These are phyloP conservation scores for Pseudomyrmex concolor DNA, from an alignment of 1,140 invertebrate species.

Conservation along the genomic window DNA sequence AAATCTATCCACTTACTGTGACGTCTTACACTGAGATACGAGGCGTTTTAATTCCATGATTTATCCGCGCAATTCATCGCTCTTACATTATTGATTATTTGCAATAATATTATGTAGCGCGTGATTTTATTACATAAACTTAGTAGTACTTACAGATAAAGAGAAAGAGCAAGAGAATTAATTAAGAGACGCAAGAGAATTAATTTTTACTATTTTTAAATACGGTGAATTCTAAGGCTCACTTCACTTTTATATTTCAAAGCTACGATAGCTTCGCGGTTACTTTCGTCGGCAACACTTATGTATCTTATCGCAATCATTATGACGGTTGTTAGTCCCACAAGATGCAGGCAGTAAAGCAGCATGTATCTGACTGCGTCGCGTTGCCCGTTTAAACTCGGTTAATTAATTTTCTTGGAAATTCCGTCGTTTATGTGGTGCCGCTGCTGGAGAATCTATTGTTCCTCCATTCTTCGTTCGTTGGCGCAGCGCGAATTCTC, in stretches of 20 bases:
- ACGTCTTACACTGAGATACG: neutral
- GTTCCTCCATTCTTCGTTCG: neutral
- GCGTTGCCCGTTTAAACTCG: conserved; percentile 51
- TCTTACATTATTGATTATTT: conserved; percentile 8
- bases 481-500: conserved; percentile 39
- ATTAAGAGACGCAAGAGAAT: no score
- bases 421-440: conserved; percentile 59
- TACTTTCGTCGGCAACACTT: neutral
- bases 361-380: conserved; percentile 26
- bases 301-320: conserved; percentile 5
- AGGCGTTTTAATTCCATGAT: neutral
- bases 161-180: no score
- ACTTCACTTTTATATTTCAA: neutral
- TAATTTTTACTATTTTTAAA: neutral
- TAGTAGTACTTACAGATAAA: neutral
- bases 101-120: neutral
- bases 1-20: neutral
- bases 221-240: neutral
- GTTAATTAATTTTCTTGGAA: conserved; percentile 71
- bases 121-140: neutral
- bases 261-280: neutral
- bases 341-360: conserved; percentile 37
- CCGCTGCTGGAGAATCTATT: conserved; percentile 37
- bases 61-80: neutral
- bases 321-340: neutral